Base-by-base conservation (phyloP, 2,797 vertebrate genomes). In the Pangasius mekongensis region DNA sequence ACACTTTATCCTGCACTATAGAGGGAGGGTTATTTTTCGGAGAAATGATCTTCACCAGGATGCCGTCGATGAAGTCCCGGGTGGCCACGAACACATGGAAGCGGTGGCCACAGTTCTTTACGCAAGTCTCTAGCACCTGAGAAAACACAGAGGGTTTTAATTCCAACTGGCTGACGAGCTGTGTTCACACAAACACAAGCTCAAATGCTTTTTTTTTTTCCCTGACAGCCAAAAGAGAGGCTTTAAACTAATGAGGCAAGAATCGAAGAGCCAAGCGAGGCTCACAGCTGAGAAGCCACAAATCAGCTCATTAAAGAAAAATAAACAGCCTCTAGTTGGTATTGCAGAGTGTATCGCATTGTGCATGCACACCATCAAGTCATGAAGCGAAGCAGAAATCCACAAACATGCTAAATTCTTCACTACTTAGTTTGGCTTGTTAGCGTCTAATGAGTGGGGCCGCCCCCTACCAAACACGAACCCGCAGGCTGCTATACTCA, bases 91-190 rank as follows among this genome's bases (percentile, higher is more conserved):
- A 97, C 87, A 98, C 89, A 0, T 99, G 99, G 93, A 99, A 99
- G 90, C 99, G 97, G 93, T 99, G 98, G 74, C 99, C 99, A 3
- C 99, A 99, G 96, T 99, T 99, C 95, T 99, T 99, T 92, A 99
- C 98, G 84, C 99, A 99, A 0, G 99, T 99, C 94, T 99, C 99
- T 93, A 99, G 91, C 2, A 99, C 98, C 99, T 99, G 92, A 56
- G 54, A 73, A 67, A 47, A 47, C 18, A 62, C n/a, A 88, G 13
- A 7, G 0, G 1, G 56, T 11, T 83, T 84, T 66, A 69, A 30
- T 58, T 60, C 49, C 64, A 30, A 39, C 66, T 3, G 66, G 58
- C 83, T 58, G 52, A 85, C 80, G 49, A 84, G 36, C 64, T 87
- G 71, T 52, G 10, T 77, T 69, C 5, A 0, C 67, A 77, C 56